A percentile compares a stretch with the other conserved stretches of the same genome.
Evolutionary conservation across 2,113 vertebrate genomes (phyloP).

Genomic region (Gymnogyps californianus): DNA sequence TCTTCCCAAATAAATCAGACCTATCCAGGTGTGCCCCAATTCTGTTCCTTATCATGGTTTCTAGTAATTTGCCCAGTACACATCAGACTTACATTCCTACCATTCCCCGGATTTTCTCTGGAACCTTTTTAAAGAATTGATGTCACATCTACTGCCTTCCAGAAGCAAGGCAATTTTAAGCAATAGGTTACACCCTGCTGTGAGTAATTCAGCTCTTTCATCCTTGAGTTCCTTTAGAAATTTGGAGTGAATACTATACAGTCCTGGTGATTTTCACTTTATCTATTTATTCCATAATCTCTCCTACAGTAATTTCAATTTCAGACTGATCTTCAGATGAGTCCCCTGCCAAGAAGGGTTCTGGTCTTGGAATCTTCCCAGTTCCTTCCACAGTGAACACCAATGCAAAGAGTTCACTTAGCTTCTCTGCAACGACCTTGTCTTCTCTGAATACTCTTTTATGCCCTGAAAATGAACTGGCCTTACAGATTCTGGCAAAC

Average conservation of each 20-base stretch:
- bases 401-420: background rate
- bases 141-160: background rate
- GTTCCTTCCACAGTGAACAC: background rate
- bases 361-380: constrained; percentile 7
- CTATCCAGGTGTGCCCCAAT: background rate
- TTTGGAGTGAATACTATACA: background rate
- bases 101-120: background rate
- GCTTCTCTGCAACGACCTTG: background rate
- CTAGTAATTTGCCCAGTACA: background rate
- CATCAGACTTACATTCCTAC: background rate
- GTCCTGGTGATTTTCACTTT: constrained; percentile 10
- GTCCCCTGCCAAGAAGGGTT: background rate
- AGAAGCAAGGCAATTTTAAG: constrained; percentile 39
- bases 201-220: constrained; percentile 16
- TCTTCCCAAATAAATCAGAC: background rate
- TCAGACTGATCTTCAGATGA: constrained; percentile 13
- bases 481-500: background rate
- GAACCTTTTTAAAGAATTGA: background rate
- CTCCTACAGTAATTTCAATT: constrained; percentile 14
- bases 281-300: constrained; percentile 29
- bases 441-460: constrained; percentile 1
- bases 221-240: constrained; percentile 28
- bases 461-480: background rate
- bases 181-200: background rate
- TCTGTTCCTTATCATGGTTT: background rate